Base-by-base conservation (phyloP, 2,888 invertebrate genomes). In the Adelognathus sp. region DNA sequence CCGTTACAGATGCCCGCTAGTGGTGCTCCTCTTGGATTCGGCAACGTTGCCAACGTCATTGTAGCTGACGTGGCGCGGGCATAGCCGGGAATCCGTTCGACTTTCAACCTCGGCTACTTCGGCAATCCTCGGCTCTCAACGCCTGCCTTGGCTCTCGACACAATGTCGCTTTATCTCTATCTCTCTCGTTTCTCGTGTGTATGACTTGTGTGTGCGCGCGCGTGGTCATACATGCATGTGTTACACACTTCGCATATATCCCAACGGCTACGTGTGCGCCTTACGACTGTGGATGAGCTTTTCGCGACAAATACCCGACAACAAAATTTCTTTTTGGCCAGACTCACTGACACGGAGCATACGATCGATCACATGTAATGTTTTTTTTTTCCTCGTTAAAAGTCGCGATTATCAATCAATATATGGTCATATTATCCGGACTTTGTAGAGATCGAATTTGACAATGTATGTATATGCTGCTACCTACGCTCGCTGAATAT, bases 1-100 rank as follows among this genome's bases (percentile, higher is more conserved):
- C 29, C 21, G 58, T 21, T 39, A 21, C 21, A 44, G 44, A 18
- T 33, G 58, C 11, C 60, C 44, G 71, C 31, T 71, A 33, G 41
- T 64, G 64, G 58, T 50, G 4, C 66, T 50, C 16, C 52, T 58
- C 39, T 31, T 16, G 6, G 52, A 66, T 18, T 71, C 46, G 58
- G 74, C 75, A 75, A 77, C 76, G 79, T 75, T 71, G 73, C 76
- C 82, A 83, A 84, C 86, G 86, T 89, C 89, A 88, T 87, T 83
- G 81, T 83, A 74, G 85, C 84, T 85, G 87, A 89, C 88, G 89
- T 88, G 89, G 88, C 87, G 85, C 83, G 66, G 69, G 66, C 64
- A 71, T 69, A 36, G 72, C 66, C 21, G 50, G 9, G 24, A 50
- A 50, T 50, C n/a, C 50, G 14, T 46, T 75, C 75, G 79, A 61